phyloP scores from a whole-genome alignment of 1,140 invertebrate species.

The Conopomorpha cramerella region DNA sequence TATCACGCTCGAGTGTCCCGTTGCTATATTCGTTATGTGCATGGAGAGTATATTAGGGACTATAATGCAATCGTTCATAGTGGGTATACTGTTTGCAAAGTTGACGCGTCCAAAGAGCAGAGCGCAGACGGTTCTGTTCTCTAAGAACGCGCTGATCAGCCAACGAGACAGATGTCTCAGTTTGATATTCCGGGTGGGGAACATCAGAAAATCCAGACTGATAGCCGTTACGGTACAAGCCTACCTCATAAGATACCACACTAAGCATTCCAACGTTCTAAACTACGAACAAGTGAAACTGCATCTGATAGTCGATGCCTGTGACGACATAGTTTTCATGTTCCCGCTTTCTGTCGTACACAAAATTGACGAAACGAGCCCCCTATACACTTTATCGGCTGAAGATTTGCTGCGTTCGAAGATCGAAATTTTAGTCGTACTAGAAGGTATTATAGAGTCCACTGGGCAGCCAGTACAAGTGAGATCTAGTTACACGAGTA shows the following conservation, averaged over 20 bases:
- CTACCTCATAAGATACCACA: conserved; percentile 77
- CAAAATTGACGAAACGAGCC: conserved; percentile 69
- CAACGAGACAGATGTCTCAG: conserved; percentile 79
- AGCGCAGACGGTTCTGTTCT: conserved; percentile 88
- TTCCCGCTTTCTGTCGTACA: conserved; percentile 82
- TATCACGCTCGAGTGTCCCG: conserved; percentile 83
- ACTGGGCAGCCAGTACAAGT: conserved; percentile 65
- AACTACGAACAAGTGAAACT: conserved; percentile 73
- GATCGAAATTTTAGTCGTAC: conserved; percentile 74
- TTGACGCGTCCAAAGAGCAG: conserved; percentile 92
- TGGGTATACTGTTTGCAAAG: conserved; percentile 80
- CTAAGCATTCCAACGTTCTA: conserved; percentile 73
- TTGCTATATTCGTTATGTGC: conserved; percentile 92
- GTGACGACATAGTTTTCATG: conserved; percentile 78
- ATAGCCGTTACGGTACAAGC: conserved; percentile 81
- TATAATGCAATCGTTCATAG: conserved; percentile 78
- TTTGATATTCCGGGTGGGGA: conserved; percentile 88
- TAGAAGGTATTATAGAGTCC: conserved; percentile 72
- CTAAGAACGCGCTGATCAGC: conserved; percentile 83
- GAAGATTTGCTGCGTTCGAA: conserved; percentile 74
- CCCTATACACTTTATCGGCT: conserved; percentile 78
- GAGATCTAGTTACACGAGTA: conserved; percentile 67
- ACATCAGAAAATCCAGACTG: conserved; percentile 91
- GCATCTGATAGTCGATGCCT: conserved; percentile 71
- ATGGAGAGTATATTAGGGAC: conserved; percentile 92